Percentiles rank a stretch among this genome's conserved stretches.
These are phyloP conservation scores for Psilopogon haemacephalus DNA, from an alignment of 2,113 vertebrate species.

Conservation along the genomic window DNA sequence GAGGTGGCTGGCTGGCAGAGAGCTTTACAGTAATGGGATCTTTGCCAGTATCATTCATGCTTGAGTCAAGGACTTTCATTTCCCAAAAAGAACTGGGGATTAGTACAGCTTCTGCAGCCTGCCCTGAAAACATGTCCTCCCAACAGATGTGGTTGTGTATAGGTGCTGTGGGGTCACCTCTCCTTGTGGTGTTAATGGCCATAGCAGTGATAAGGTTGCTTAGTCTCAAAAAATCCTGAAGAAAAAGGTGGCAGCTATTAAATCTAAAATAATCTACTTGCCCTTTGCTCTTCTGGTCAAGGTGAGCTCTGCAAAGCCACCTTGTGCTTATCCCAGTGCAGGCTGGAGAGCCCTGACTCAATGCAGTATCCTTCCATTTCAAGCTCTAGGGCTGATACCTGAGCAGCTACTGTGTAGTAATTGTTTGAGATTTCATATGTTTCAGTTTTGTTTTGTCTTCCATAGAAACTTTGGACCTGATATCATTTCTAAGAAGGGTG, in stretches of 20 bases:
- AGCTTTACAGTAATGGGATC: constrained; percentile 60
- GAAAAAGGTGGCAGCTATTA: neutral
- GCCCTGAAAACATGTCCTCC: constrained; percentile 10
- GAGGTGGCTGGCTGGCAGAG: constrained; percentile 49
- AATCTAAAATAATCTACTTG: neutral
- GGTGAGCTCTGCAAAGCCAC: neutral
- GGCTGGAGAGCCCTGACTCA: neutral
- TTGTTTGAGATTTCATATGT: neutral
- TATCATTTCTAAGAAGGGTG: neutral
- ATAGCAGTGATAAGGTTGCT: neutral
- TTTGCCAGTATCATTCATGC: constrained; percentile 63
- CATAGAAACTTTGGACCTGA: neutral
- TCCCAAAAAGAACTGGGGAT: constrained; percentile 56
- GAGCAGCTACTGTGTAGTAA: neutral
- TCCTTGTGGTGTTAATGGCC: neutral
- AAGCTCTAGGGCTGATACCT: neutral
- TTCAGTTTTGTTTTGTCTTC: neutral
- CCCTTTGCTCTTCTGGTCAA: neutral
- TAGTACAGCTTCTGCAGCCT: constrained; percentile 39
- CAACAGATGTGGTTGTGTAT: neutral
- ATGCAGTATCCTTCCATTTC: neutral
- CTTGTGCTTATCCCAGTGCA: neutral
- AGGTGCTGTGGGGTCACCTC: neutral
- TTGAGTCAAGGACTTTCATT: constrained; percentile 69
- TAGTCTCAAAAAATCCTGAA: neutral